phyloP scores from a whole-genome alignment of 2,797 vertebrate species.

The Rhodeus uyekii region DNA sequence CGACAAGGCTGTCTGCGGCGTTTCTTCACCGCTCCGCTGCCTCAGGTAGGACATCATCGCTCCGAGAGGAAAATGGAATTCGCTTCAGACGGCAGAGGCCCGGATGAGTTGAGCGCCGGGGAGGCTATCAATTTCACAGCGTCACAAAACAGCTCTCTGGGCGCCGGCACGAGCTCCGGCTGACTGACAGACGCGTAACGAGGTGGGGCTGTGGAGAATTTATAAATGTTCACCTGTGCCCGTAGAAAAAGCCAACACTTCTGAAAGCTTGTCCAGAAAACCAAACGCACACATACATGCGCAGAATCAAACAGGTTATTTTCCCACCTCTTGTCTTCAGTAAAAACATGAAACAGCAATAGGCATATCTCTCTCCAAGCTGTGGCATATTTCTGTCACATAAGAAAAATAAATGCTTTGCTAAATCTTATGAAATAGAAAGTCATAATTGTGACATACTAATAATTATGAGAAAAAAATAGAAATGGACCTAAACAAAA shows the following conservation, averaged over 20 bases:
- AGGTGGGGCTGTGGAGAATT: slow-evolving; percentile 38
- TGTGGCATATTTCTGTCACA: background rate
- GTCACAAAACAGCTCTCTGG: slow-evolving; percentile 30
- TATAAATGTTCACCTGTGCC: slow-evolving; percentile 26
- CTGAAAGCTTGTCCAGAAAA: background rate
- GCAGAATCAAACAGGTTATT: background rate
- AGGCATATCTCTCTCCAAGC: too few species aligned
- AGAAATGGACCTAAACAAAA: too few species aligned
- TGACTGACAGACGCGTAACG: slow-evolving; percentile 38
- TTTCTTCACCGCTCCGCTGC: slow-evolving; percentile 52
- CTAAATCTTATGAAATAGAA: background rate
- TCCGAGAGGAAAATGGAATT: slow-evolving; percentile 67
- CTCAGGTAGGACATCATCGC: slow-evolving; percentile 66
- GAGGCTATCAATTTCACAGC: slow-evolving; percentile 45
- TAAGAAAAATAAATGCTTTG: background rate
- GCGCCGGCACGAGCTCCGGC: background rate
- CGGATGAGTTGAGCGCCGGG: slow-evolving; percentile 44
- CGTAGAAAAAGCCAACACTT: background rate
- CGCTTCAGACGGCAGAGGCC: slow-evolving; percentile 59
- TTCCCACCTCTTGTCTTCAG: background rate
- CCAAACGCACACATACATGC: background rate
- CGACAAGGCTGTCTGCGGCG: slow-evolving; percentile 57
- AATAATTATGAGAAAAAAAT: background rate
- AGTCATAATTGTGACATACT: background rate
- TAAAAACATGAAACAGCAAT: background rate